Conservation (phyloP, 2,113 vertebrate species). For the Nycticryphes semicollaris region DNA sequence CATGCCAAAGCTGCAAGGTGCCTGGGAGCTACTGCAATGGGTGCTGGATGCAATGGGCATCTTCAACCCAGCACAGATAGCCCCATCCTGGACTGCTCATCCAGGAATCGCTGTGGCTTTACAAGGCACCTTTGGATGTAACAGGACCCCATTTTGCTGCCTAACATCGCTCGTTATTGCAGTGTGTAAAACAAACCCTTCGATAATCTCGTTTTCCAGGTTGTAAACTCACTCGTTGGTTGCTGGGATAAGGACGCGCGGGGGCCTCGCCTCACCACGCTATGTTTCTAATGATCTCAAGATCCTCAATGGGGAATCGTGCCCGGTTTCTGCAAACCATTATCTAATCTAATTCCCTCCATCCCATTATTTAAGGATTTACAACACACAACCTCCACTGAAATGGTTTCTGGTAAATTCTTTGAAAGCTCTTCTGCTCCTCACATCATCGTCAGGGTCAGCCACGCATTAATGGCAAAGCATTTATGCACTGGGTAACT, state of each 20-base stretch:
- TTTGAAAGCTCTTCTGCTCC: conserved; percentile 67
- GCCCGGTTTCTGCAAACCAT: conserved; percentile 75
- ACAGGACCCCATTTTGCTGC: background rate
- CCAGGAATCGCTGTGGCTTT: background rate
- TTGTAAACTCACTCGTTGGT: background rate
- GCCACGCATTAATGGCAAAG: conserved; percentile 65
- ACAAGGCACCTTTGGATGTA: background rate
- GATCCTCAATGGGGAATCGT: conserved; percentile 2
- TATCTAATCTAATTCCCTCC: conserved; percentile 75
- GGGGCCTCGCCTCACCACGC: background rate
- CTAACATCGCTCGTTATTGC: background rate
- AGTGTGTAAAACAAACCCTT: background rate
- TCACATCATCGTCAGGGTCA: conserved; percentile 72
- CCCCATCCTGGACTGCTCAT: background rate
- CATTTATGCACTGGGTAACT: conserved; percentile 55
- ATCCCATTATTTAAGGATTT: conserved; percentile 70
- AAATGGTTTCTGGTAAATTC: conserved; percentile 80
- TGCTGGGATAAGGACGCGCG: background rate
- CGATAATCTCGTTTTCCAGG: background rate
- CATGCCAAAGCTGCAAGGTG: background rate
- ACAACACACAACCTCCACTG: conserved; percentile 68
- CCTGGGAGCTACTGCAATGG: background rate
- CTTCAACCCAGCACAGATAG: rapidly evolving
- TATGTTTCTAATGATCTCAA: conserved; percentile 7
- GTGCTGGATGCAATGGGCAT: background rate